Evolutionary conservation across 2,797 vertebrate species (phyloP).

Genomic region (Acanthopagrus latus): DNA sequence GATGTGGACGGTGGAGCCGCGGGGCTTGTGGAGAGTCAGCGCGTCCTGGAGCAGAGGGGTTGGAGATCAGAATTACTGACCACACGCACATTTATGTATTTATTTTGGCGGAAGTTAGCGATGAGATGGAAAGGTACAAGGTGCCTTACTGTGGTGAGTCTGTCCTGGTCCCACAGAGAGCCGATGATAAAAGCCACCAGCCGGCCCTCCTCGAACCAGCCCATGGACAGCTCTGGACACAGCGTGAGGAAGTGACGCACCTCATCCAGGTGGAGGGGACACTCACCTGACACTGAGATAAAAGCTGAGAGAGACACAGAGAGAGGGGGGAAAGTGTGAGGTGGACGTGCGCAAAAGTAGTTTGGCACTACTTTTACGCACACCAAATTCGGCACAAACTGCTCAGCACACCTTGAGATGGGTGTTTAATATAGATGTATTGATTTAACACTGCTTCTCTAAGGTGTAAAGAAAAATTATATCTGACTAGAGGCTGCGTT

Average conservation of each 20-base stretch:
- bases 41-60: slow-evolving; percentile 83
- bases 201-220: slow-evolving; percentile 95
- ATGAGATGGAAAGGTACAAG: background rate
- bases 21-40: slow-evolving; percentile 89
- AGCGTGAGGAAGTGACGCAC: slow-evolving; percentile 93
- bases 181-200: slow-evolving; percentile 96
- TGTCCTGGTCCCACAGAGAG: slow-evolving; percentile 95
- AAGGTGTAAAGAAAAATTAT: background rate
- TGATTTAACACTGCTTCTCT: background rate
- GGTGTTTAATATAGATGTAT: no score
- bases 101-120: no score
- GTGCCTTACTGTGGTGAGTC: slow-evolving; percentile 87
- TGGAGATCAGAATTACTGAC: background rate
- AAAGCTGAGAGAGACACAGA: slow-evolving; percentile 85
- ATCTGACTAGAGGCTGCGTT: background rate
- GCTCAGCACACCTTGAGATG: accelerated
- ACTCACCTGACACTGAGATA: slow-evolving; percentile 92
- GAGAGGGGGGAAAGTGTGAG: background rate
- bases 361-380: slow-evolving; percentile 54
- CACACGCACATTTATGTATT: no score
- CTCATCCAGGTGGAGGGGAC: slow-evolving; percentile 92
- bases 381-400: background rate
- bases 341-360: slow-evolving; percentile 26
- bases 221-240: slow-evolving; percentile 96
- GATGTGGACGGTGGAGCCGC: slow-evolving; percentile 90